A percentile compares a stretch with the other conserved stretches of the same genome.
Evolutionary conservation across 2,797 vertebrate species (phyloP).

Genomic region (Xiphorhynchus erythropygius): DNA sequence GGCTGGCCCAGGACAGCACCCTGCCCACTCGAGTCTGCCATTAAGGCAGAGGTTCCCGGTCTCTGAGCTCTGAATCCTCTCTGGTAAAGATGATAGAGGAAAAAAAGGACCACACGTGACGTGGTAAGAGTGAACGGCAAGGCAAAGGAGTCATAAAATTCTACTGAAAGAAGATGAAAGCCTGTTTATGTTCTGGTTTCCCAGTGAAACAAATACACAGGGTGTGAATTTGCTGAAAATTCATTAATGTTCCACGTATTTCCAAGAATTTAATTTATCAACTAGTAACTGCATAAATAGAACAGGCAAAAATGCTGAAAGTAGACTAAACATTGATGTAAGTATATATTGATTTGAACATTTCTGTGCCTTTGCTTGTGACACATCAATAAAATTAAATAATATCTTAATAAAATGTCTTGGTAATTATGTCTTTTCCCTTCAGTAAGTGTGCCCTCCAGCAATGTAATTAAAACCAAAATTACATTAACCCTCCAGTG

Average conservation of each 20-base stretch:
- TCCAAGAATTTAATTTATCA: conserved; percentile 68
- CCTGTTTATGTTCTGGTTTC: neutral
- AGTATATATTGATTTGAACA: conserved; percentile 58
- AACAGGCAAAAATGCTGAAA: conserved; percentile 66
- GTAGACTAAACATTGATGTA: conserved; percentile 75
- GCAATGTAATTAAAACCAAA: conserved; percentile 58
- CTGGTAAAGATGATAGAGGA: neutral
- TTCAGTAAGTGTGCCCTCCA: conserved; percentile 27
- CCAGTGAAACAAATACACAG: neutral
- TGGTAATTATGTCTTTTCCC: conserved; percentile 37
- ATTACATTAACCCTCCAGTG: conserved; percentile 57
- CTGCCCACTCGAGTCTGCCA: neutral
- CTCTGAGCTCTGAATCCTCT: neutral
- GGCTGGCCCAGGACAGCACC: neutral
- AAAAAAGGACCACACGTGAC: neutral
- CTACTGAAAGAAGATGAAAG: neutral
- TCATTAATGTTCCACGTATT: conserved; percentile 56
- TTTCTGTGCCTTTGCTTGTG: conserved; percentile 56
- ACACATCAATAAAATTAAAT: conserved; percentile 75
- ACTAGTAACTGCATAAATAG: conserved; percentile 73
- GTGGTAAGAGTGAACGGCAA: neutral
- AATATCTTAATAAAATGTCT: conserved; percentile 77
- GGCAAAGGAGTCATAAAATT: neutral
- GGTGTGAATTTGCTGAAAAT: conserved; percentile 42
- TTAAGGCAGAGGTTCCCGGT: neutral